Evolutionary conservation across 2,113 vertebrate genomes (phyloP).

Genomic region (Canis aureus): DNA sequence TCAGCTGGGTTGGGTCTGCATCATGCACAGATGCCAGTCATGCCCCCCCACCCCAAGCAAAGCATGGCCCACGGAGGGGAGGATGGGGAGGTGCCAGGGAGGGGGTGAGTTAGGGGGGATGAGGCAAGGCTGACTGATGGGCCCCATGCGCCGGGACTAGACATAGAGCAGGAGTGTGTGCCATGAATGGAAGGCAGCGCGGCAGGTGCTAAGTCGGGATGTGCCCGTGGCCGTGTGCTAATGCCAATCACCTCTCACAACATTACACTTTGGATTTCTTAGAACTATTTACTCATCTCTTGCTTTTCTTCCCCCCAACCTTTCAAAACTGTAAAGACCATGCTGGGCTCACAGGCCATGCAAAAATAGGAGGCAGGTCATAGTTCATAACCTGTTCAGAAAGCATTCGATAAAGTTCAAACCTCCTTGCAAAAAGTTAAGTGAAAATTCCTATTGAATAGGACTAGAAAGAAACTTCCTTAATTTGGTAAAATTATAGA

Average conservation of each 20-base stretch:
- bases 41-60: background rate
- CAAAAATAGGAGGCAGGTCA: background rate
- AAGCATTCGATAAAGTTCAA: background rate
- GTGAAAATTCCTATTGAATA: background rate
- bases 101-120: rapidly evolving
- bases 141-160: background rate
- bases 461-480: background rate
- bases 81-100: background rate
- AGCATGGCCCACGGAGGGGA: background rate
- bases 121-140: rapidly evolving
- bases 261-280: rapidly evolving
- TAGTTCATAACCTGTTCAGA: rapidly evolving
- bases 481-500: background rate
- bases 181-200: rapidly evolving
- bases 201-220: rapidly evolving
- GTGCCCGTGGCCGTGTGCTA: rapidly evolving
- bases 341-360: background rate
- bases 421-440: background rate
- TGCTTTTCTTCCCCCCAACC: too few relatives aligned
- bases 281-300: rapidly evolving
- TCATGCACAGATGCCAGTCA: background rate
- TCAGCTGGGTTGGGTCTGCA: background rate
- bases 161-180: rapidly evolving
- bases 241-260: rapidly evolving
- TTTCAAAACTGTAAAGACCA: background rate